Base-by-base conservation (phyloP, 2,113 vertebrate species). In the Oncorhynchus clarkii region DNA sequence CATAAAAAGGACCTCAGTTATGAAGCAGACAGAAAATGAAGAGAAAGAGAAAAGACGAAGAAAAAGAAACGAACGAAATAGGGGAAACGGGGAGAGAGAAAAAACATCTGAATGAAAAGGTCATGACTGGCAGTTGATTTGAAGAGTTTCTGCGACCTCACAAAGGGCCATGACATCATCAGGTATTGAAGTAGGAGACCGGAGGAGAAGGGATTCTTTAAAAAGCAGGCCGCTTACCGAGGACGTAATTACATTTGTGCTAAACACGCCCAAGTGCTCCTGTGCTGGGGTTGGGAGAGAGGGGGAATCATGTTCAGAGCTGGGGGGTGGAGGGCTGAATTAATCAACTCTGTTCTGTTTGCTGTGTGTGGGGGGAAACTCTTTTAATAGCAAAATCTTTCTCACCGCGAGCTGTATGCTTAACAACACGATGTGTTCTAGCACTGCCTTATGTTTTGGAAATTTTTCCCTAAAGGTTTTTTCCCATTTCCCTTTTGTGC, bases 221-320 rank as follows among this genome's bases (percentile, higher is more conserved):
- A 94, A 77, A 87, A 94, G 88, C 87, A 92, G 92, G 85, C 91
- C 92, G 94, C 95, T 96, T 93, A 94, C 95, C 92, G 92, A 95
- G 95, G 94, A 93, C 93, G 92, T 96, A 96, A 97, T 96, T 96
- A 97, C 96, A 95, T 96, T 96, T 96, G 93, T 89, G 88, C 92
- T 95, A 95, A 96, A 97, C 95, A 96, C 94, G 94, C 92, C 93
- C 91, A 94, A 95, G 93, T 95, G 89, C 94, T 95, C 94, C 92
- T 93, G 93, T 93, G 92, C 95, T 94, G 88, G 90, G 90, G 89
- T 18, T 54, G 51, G 16, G 14, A 18, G 16, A 54, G 51, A 18
- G 93, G 92, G 89, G n/a, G 92, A 92, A 92, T 93, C 89, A 94
- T 93, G 94, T 94, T 93, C 92, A 90, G 89, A 74, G 83, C 71